Evolutionary conservation across 2,888 invertebrate species (phyloP), one percentile per base, ranked within the genome.

Genomic region (Arrhopalites spinosus): DNA sequence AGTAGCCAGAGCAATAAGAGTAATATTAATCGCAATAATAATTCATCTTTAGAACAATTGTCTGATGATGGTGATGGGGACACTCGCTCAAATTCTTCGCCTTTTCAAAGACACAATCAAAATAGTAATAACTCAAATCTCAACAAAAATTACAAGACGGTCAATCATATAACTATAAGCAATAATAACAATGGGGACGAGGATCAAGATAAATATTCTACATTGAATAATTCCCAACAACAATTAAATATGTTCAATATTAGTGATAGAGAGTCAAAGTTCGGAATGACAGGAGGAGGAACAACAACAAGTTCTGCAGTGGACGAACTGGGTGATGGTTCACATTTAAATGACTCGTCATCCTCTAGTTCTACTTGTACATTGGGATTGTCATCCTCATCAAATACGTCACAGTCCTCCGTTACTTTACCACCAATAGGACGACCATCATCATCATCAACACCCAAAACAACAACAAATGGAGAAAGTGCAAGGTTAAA

Each of bases 311-410:
- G n/a, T 8, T 36, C 36, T 20, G 43, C 20, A 43, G 43, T 15
- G 30, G 66, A 66, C n/a, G n/a, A n/a, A n/a, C n/a, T n/a, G n/a
- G 66, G 43, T 30, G 43, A 66, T 20, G 43, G 66, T 23, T 43
- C 66, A 20, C n/a, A 36, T 20, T 23, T 66, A 20, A 66, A 66
- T 66, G 66, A 66, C 29, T 66, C 66, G 36, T 66, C 66, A 30
- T 36, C 43, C 66, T 66, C 20, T 8, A 43, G 59, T 59, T 59
- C 66, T 36, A 23, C 43, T 43, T 66, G 20, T 3, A 66, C 66
- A 27, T n/a, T 66, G 43, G 43, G 20, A 11, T 43, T 66, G 66
- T 66, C 66, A 66, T 36, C 43, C 20, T 43, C 66, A 3, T 36
- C 36, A 7, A 7, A 3, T 36, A 3, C 36, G 5, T 36, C n/a